Conservation (phyloP, 2,888 invertebrate species). For the Plusia festucae region DNA sequence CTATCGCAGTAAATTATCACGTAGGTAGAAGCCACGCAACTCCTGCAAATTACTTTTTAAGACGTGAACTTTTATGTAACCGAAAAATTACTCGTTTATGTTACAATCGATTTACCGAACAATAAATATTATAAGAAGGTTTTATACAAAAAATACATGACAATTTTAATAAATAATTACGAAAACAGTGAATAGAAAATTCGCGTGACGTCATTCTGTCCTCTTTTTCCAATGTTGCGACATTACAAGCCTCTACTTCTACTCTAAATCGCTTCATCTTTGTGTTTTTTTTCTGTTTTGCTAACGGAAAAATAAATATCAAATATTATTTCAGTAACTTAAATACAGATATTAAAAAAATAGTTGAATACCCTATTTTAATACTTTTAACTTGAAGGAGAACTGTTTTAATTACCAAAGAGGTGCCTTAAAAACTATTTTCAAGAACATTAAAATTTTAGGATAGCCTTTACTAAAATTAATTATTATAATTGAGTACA, state of each 20-base stretch:
- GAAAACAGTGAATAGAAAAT: too few species aligned
- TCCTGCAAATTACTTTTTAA: constrained; percentile 52
- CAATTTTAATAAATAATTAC: too few species aligned
- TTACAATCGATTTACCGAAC: constrained; percentile 42
- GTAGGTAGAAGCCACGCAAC: constrained; percentile 39
- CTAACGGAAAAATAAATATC: too few species aligned
- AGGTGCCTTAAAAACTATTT: constrained; percentile 34
- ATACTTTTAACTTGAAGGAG: constrained; percentile 41
- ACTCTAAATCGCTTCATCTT: too few species aligned
- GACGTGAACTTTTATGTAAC: constrained; percentile 40
- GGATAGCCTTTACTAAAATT: constrained; percentile 22
- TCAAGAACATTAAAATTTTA: constrained; percentile 39
- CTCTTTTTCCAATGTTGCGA: too few species aligned
- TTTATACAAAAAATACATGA: too few species aligned
- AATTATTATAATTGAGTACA: constrained; percentile 23
- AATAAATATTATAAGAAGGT: too few species aligned
- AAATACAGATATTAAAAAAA: too few species aligned
- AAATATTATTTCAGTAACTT: too few species aligned
- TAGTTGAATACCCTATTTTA: constrained; percentile 34
- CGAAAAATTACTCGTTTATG: constrained; percentile 45
- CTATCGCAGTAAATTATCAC: constrained; percentile 63
- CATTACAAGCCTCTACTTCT: too few species aligned
- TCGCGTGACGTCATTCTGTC: too few species aligned
- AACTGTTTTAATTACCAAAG: constrained; percentile 47
- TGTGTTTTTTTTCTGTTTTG: too few species aligned